Evolutionary conservation across 2,888 invertebrate species (phyloP).

Genomic region (Drosophila recens): DNA sequence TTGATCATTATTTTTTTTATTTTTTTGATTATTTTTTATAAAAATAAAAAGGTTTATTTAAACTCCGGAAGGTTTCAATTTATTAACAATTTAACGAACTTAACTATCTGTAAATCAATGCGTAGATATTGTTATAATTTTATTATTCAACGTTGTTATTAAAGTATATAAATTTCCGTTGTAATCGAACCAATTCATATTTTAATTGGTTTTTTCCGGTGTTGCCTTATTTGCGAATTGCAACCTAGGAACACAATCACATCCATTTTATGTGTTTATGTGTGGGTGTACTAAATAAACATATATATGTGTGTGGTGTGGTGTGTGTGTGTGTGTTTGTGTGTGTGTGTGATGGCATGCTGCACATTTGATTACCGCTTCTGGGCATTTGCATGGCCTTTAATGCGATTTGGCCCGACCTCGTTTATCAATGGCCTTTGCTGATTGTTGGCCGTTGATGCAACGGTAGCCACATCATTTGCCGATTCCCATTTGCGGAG

Average conservation of each 20-base stretch:
- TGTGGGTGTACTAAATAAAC: not conserved
- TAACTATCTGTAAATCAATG: not conserved
- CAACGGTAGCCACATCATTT: constrained; percentile 67
- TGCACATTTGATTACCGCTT: constrained; percentile 54
- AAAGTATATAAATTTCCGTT: constrained; percentile 1
- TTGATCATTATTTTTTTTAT: too few species aligned
- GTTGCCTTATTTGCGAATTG: constrained; percentile 12
- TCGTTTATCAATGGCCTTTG: constrained; percentile 50
- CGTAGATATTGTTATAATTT: not conserved
- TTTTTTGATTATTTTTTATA: too few species aligned
- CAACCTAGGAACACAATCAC: constrained; percentile 11
- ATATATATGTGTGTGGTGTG: not conserved
- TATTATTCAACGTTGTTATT: not conserved
- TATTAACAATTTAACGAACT: not conserved
- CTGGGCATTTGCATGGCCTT: constrained; percentile 44
- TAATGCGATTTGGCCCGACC: constrained; percentile 64
- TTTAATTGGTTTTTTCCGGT: constrained; percentile 21
- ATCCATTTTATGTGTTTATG: not conserved
- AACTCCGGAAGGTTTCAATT: too few species aligned
- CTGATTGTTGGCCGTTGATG: constrained; percentile 67
- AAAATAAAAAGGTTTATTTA: not conserved
- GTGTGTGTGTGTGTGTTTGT: not conserved
- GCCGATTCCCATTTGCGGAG: constrained; percentile 48
- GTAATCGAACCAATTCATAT: constrained; percentile 17
- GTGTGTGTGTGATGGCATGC: constrained; percentile 1